Evolutionary conservation across 1,140 invertebrate species (phyloP), one percentile per base, ranked within the genome.

Genomic region (Lordiphosa mommai): DNA sequence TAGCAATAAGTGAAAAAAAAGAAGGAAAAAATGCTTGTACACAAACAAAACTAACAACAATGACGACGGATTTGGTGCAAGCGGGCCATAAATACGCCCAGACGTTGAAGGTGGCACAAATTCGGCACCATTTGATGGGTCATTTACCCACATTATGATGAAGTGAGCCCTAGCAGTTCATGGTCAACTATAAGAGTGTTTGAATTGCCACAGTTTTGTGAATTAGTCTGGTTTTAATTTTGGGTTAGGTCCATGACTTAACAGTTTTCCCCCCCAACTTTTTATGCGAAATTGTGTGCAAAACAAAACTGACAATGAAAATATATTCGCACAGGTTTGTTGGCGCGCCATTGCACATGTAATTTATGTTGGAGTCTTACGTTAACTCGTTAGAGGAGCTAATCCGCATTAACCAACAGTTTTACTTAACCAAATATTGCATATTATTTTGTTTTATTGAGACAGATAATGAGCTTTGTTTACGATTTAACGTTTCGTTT

Each of bases 81-180:
- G 20, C 8, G 13, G 12, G 13, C 65, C 23, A 56, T 53, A 56
- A 79, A 47, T 49, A 63, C 12, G 7, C 34, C 36, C 38, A 65
- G 40, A 33, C 41, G 38, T 61, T 57, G 44, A 33, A 57, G 63
- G 58, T 86, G 82, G 72, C 82, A 86, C 68, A 70, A 76, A 67
- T 72, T 50, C 34, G 33, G 49, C 38, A 34, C 12, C 49, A 38
- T 60, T 73, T 53, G 56, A 23, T 57, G 59, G 76, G 72, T 67
- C 70, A 67, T 58, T 82, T 74, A 74, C 58, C 67, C 61, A 68
- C 43, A 56, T 84, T 71, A 36, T 4, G 29, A 27, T n/a, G 12
- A 43, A 5, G 50, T 52, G 43, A 37, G 7, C 13, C 48, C 8
- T 34, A 72, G 37, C 74, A 73, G 64, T 79, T 79, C 73, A 79